A percentile compares a stretch with the other conserved stretches of the same genome.
Conservation (phyloP, 2,797 vertebrate genomes). For the Trachops cirrhosus region DNA sequence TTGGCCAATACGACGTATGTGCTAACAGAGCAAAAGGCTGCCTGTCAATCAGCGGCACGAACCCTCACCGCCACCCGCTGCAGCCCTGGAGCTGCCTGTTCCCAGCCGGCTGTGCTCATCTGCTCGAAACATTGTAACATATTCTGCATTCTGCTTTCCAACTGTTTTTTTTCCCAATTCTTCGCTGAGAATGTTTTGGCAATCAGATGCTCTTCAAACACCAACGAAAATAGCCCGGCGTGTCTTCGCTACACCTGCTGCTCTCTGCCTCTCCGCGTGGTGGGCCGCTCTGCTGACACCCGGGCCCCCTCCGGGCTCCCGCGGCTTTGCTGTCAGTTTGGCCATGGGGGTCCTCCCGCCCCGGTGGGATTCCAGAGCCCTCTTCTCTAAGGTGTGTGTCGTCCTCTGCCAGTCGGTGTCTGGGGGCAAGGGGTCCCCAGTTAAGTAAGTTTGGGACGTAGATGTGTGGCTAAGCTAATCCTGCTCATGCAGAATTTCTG, state of each 20-base stretch:
- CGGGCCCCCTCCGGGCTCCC: accelerated
- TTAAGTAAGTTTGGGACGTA: not conserved
- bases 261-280: not conserved
- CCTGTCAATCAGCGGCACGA: not conserved
- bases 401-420: not conserved
- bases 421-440: not conserved
- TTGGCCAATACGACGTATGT: not conserved
- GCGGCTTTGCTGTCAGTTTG: not conserved
- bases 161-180: not conserved
- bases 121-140: slow-evolving; percentile 49
- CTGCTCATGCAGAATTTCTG: not conserved
- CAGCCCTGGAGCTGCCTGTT: not conserved
- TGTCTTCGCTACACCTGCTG: slow-evolving; percentile 50
- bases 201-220: slow-evolving; percentile 65
- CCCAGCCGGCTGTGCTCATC: slow-evolving; percentile 53
- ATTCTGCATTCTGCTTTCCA: slow-evolving; percentile 63
- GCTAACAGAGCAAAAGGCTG: slow-evolving; percentile 46
- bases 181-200: slow-evolving; percentile 71
- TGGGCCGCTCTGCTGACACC: not conserved
- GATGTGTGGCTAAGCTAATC: not conserved
- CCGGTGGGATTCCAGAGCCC: not conserved
- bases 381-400: not conserved
- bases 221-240: slow-evolving; percentile 57
- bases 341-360: not conserved
- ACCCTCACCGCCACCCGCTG: slow-evolving; percentile 40